These are phyloP conservation scores for Itoplectis maculator DNA, from an alignment of 2,888 invertebrate species.

Conservation along the genomic window DNA sequence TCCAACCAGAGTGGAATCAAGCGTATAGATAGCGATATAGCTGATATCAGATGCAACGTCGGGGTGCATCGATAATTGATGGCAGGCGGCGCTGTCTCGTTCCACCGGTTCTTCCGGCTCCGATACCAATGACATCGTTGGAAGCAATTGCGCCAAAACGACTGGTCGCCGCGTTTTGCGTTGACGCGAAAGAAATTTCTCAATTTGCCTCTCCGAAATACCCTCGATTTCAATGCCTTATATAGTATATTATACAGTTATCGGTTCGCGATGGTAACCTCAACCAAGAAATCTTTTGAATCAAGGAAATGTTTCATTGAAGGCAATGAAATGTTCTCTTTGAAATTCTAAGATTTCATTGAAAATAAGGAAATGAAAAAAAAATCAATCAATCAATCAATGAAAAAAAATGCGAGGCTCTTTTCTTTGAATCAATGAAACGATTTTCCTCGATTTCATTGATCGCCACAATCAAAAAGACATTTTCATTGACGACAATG, in stretches of 20 bases:
- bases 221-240: neutral
- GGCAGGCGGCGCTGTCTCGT: conserved; percentile 25
- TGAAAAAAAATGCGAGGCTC: too few species aligned
- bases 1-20: conserved; percentile 26
- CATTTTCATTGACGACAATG: too few species aligned
- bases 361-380: too few species aligned
- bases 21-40: conserved; percentile 13
- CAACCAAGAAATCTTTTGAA: neutral
- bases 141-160: conserved; percentile 2
- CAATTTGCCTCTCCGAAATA: neutral
- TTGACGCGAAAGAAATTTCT: neutral
- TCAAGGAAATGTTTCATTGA: neutral
- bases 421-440: too few species aligned
- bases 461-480: too few species aligned
- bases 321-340: too few species aligned
- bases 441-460: neutral
- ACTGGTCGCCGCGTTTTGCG: neutral
- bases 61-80: conserved; percentile 67
- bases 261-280: neutral
- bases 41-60: conserved; percentile 15
- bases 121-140: conserved; percentile 2
- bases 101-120: conserved; percentile 23
- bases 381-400: too few species aligned
- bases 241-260: too few species aligned
- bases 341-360: too few species aligned